A percentile compares a stretch with the other conserved stretches of the same genome.
phyloP scores from a whole-genome alignment of 1,140 invertebrate species.

The Dinothrombium tinctorium region DNA sequence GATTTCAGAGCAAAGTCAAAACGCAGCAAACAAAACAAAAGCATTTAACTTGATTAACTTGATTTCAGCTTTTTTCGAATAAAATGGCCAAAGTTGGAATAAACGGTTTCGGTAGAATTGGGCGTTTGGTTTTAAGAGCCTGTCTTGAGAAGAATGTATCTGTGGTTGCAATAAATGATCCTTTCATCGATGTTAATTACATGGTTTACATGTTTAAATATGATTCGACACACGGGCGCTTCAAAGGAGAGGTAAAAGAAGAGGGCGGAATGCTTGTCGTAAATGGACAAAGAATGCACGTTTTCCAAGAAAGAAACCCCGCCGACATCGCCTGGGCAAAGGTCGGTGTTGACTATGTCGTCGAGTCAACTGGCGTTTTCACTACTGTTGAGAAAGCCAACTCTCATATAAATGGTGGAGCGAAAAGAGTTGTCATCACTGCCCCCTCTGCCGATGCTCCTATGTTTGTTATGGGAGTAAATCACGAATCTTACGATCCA shows the following conservation, averaged over 20 bases:
- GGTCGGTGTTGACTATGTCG: constrained; percentile 70
- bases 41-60: no score
- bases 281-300: constrained; percentile 56
- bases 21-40: no score
- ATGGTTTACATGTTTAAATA: constrained; percentile 96
- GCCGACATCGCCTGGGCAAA: constrained; percentile 66
- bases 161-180: constrained; percentile 83
- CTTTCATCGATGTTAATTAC: constrained; percentile 75
- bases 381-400: constrained; percentile 78
- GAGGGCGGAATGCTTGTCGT: constrained; percentile 54
- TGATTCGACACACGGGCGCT: constrained; percentile 83
- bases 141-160: constrained; percentile 22
- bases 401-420: constrained; percentile 61
- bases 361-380: constrained; percentile 93
- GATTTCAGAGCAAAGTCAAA: no score
- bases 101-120: constrained; percentile 35
- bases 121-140: constrained; percentile 30
- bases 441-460: constrained; percentile 81
- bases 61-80: no score
- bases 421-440: constrained; percentile 92
- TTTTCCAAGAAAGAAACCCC: constrained; percentile 58
- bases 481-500: constrained; percentile 54
- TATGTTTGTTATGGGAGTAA: constrained; percentile 95
- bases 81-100: constrained; percentile 19
- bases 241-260: constrained; percentile 53